A percentile compares a stretch with the other conserved stretches of the same genome.
Conservation (phyloP, 2,888 invertebrate genomes). For the Drosophila anomalata region DNA sequence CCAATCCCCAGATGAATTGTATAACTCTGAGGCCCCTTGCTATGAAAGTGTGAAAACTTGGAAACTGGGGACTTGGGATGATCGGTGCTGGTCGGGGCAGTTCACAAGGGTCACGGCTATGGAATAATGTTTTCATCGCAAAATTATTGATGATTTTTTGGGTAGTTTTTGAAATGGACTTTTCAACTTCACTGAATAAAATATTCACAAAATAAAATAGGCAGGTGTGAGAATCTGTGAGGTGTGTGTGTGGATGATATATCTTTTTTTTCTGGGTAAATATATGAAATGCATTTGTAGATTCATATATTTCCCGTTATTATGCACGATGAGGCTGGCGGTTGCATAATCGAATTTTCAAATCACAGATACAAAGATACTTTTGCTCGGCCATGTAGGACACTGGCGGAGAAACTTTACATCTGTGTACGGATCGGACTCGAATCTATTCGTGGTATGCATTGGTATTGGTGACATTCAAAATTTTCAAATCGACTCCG, state of each 20-base stretch:
- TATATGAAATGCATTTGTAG: constrained; percentile 5
- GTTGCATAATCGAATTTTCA: constrained; percentile 49
- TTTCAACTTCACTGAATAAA: constrained; percentile 8
- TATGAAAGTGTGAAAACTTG: background rate
- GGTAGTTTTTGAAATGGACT: constrained; percentile 8
- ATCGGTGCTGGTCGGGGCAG: background rate
- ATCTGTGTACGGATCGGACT: constrained; percentile 31
- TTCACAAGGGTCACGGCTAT: background rate
- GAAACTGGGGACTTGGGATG: background rate
- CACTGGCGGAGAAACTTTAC: constrained; percentile 40
- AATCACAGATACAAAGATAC: constrained; percentile 35
- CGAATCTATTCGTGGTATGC: constrained; percentile 37
- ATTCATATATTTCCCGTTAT: constrained; percentile 15
- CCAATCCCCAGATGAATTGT: constrained; percentile 9
- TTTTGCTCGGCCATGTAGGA: constrained; percentile 31
- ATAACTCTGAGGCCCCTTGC: constrained; percentile 8
- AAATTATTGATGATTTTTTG: background rate
- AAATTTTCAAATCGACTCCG: constrained; percentile 39
- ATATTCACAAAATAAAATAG: constrained; percentile 11
- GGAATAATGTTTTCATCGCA: constrained; percentile 1
- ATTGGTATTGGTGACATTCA: constrained; percentile 48
- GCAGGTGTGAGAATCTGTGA: background rate
- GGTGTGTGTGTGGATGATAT: constrained; percentile 2
- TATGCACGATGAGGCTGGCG: constrained; percentile 18
- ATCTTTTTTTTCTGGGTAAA: background rate